Percentiles rank a stretch among this genome's conserved stretches.
These are phyloP conservation scores for Grallaria varia DNA, from an alignment of 2,113 vertebrate genomes.

Conservation along the genomic window DNA sequence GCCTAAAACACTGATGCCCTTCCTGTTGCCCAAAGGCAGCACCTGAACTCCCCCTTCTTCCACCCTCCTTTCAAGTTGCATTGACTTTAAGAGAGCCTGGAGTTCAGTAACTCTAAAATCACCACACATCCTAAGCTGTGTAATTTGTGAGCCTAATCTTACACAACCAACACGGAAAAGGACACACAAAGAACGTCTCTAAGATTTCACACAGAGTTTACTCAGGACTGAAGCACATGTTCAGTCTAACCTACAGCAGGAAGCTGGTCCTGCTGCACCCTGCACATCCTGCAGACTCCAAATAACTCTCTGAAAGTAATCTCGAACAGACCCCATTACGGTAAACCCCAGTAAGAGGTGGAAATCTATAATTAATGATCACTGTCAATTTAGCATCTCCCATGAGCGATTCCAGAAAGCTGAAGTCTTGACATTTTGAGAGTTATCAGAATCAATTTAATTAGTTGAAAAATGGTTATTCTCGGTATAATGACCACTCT, in stretches of 20 bases:
- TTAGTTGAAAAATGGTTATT: conserved; percentile 47
- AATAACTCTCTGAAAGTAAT: not conserved
- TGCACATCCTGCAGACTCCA: not conserved
- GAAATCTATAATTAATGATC: conserved; percentile 48
- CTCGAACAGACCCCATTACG: not conserved
- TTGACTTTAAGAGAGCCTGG: not conserved
- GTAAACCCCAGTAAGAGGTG: conserved; percentile 1
- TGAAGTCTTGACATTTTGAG: conserved; percentile 26
- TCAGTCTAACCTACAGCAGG: not conserved
- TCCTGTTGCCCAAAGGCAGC: not conserved
- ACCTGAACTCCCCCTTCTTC: not conserved
- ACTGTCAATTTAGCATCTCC: conserved; percentile 30
- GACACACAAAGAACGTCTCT: accelerated
- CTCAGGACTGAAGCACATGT: not conserved
- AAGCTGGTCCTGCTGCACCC: not conserved
- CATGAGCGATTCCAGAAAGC: not conserved
- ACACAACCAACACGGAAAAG: not conserved
- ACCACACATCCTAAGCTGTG: too few species aligned
- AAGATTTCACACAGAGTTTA: not conserved
- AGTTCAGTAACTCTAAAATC: not conserved
- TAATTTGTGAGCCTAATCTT: not conserved
- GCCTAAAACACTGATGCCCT: accelerated
- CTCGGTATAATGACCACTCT: conserved; percentile 21
- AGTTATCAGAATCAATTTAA: conserved; percentile 47
- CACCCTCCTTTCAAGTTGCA: not conserved